Base-by-base conservation (phyloP, 2,113 vertebrate species). In the Triplophysa tibetana region DNA sequence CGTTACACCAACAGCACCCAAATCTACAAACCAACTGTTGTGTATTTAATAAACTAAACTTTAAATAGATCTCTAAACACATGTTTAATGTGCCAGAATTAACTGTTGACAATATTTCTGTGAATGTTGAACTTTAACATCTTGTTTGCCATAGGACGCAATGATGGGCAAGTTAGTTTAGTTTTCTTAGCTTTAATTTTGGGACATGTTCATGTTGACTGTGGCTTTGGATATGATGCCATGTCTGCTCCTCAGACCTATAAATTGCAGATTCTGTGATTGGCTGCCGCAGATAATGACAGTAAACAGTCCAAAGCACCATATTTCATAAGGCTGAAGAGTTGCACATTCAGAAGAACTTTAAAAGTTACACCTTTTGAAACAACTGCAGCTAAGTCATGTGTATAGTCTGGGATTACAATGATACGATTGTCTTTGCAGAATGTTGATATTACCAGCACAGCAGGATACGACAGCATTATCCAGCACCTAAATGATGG, bases 401-500 rank as follows among this genome's bases (percentile, higher is more conserved):
- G 26, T 48, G 7, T 17, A 11, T 26, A 65, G 66, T 64, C 3
- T 43, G 29, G 3, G 21, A 29, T 78, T n/a, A 45, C 43, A 43
- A 8, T 43, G 1, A 43, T 11, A 11, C 1, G 43, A 45, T 45
- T 21, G 73, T 45, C 33, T 12, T 89, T 72, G 61, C 91, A 99
- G 97, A 95, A 89, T 74, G 45, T 87, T 0, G 96, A 98, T 54
- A 89, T 98, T 83, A 95, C 92, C 1, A 93, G 92, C 89, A 97
- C 94, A 0, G 64, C 63, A 0, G 97, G 97, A 54, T 99, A 98
- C 0, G 96, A 98, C 73, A 90, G 62, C 80, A 94, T 99, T 83
- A 89, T 97, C 81, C 96, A 95, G 14, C 96, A 96, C 58, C 88
- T 98, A 70, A 97, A 95, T 16, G 95, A 97, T 0, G 96, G 96